phyloP scores from a whole-genome alignment of 2,113 vertebrate genomes.

The Quiscalus mexicanus region DNA sequence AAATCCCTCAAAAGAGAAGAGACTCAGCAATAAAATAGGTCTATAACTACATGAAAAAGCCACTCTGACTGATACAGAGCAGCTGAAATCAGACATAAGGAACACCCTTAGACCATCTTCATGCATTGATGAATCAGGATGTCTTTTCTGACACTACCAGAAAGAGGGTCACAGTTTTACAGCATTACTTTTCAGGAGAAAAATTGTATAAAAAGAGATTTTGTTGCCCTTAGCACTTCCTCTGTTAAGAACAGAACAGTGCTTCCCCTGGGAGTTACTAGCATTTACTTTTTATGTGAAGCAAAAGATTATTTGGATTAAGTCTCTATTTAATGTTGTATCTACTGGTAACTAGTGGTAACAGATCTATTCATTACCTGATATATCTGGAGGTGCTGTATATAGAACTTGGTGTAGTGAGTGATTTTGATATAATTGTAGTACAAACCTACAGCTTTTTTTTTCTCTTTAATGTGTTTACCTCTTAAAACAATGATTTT shows the following conservation, averaged over 20 bases:
- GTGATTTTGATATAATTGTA: neutral
- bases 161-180: neutral
- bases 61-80: neutral
- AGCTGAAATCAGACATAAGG: neutral
- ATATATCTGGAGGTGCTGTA: neutral
- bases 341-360: neutral
- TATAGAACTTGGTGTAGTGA: neutral
- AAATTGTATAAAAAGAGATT: neutral
- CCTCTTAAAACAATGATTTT: neutral
- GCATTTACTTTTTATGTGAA: slow-evolving; percentile 10
- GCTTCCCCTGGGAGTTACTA: neutral
- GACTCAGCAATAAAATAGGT: neutral
- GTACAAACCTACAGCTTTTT: neutral
- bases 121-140: neutral
- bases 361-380: neutral
- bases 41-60: neutral
- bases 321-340: neutral
- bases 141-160: neutral
- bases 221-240: neutral
- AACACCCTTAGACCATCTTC: neutral
- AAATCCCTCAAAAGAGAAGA: neutral
- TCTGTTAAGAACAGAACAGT: neutral
- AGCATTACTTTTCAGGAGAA: neutral
- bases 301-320: slow-evolving; percentile 18
- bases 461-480: neutral